Evolutionary conservation across 2,797 vertebrate species (phyloP), one percentile per base, ranked within the genome.

Genomic region (Neosilurus hyrtlii): DNA sequence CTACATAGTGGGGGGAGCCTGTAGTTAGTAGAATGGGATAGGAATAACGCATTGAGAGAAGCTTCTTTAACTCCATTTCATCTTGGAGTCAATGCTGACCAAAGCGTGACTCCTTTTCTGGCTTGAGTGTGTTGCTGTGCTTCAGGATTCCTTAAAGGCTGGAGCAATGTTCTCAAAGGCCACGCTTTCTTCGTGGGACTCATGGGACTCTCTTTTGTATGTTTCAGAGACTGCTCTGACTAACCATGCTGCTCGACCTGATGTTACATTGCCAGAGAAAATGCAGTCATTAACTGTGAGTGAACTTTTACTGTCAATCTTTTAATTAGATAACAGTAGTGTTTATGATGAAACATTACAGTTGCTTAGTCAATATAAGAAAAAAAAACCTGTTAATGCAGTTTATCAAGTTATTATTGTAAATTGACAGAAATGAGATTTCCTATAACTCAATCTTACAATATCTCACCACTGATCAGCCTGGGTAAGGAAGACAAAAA

Each of bases 161-260:
- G 63, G 15, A 85, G 77, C 80, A 49, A 91, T 91, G 90, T 89
- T 88, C 82, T 88, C 85, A 52, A 89, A 89, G 73, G 86, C 82
- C 75, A 86, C 71, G 43, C 82, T 88, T 76, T 89, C 89, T 62
- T 81, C 83, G 75, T 89, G 84, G 66, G 71, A 84, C 79, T 89
- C 86, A 61, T 86, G 79, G 65, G 81, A 84, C 68, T 89, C 85
- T 75, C 81, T 88, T 82, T 87, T 77, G 87, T 88, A 79, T 85
- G 83, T 91, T 90, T 62, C 76, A 96, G 95, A 93, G 15, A 68
- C 18, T 0, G 75, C 86, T 52, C 66, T 80, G 35, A 84, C 82
- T 54, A 86, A 65, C 82, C 83, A 87, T 83, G 85, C 77, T 62
- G 83, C 83, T 22, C 84, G 74, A 86, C 35, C 85, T 20, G 85